phyloP scores from a whole-genome alignment of 2,888 invertebrate genomes.

The Philereme vetulata region DNA sequence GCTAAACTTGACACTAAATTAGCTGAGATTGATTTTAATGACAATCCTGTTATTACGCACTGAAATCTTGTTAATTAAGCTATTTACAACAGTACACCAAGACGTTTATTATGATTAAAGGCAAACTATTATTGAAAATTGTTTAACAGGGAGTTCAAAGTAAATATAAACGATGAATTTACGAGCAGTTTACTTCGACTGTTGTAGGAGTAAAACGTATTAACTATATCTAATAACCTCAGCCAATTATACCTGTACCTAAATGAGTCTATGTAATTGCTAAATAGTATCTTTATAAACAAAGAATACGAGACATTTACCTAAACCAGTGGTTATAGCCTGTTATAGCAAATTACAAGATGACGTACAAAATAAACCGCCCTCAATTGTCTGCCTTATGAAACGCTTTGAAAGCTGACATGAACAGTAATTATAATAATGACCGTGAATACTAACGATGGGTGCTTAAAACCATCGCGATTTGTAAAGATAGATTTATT shows the following conservation, averaged over 20 bases:
- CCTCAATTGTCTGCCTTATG: constrained; percentile 50
- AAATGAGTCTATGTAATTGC: constrained; percentile 70
- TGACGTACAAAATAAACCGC: constrained; percentile 52
- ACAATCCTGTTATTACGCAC: neutral
- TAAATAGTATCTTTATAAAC: constrained; percentile 63
- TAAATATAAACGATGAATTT: constrained; percentile 1
- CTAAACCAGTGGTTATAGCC: constrained; percentile 53
- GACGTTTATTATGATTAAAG: constrained; percentile 13
- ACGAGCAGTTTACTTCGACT: constrained; percentile 25
- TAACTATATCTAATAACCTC: constrained; percentile 37
- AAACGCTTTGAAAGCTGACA: constrained; percentile 46
- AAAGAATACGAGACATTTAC: constrained; percentile 57
- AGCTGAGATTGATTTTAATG: no score
- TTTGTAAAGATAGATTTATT: constrained; percentile 63
- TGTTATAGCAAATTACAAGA: constrained; percentile 57
- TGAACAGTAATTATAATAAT: constrained; percentile 56
- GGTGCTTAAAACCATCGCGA: constrained; percentile 56
- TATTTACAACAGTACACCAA: constrained; percentile 1
- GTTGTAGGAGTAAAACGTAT: constrained; percentile 10
- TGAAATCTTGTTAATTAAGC: constrained; percentile 1
- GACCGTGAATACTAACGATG: constrained; percentile 37
- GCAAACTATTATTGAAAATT: constrained; percentile 5
- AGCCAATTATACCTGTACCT: constrained; percentile 56
- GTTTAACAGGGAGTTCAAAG: constrained; percentile 12
- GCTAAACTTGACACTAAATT: no score